Evolutionary conservation across 2,797 vertebrate species (phyloP).

Genomic region (Periophthalmus magnuspinnatus): DNA sequence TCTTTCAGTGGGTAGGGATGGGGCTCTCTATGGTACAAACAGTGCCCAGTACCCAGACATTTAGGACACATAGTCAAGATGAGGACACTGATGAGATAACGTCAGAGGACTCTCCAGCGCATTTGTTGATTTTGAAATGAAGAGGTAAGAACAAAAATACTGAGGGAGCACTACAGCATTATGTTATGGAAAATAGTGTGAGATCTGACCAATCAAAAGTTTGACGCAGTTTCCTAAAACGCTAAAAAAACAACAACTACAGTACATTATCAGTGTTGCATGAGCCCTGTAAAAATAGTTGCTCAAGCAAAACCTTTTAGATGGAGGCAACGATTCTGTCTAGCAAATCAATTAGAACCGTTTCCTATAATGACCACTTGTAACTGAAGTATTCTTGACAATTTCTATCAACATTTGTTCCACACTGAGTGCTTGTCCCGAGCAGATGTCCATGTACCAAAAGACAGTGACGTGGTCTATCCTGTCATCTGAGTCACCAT

Average conservation of each 20-base stretch:
- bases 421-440: constrained; percentile 28
- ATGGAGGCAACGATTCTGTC: not conserved
- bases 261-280: not conserved
- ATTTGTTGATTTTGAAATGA: not conserved
- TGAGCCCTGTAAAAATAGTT: not conserved
- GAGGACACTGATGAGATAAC: constrained; percentile 5
- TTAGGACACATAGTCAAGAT: constrained; percentile 17
- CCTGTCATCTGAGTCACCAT: constrained; percentile 45
- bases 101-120: not conserved
- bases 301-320: not conserved
- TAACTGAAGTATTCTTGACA: not conserved
- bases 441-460: constrained; percentile 44
- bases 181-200: not conserved
- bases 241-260: not conserved
- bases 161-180: not conserved
- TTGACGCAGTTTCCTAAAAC: not conserved
- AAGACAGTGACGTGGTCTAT: constrained; percentile 36
- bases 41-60: constrained; percentile 18
- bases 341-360: not conserved
- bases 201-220: not conserved
- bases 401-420: not conserved
- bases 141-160: not conserved
- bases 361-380: not conserved
- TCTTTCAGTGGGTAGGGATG: constrained; percentile 39
- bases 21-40: constrained; percentile 40